Evolutionary conservation across 2,888 invertebrate genomes (phyloP), one percentile per base, ranked within the genome.

Genomic region (Diplazon laetatorius): DNA sequence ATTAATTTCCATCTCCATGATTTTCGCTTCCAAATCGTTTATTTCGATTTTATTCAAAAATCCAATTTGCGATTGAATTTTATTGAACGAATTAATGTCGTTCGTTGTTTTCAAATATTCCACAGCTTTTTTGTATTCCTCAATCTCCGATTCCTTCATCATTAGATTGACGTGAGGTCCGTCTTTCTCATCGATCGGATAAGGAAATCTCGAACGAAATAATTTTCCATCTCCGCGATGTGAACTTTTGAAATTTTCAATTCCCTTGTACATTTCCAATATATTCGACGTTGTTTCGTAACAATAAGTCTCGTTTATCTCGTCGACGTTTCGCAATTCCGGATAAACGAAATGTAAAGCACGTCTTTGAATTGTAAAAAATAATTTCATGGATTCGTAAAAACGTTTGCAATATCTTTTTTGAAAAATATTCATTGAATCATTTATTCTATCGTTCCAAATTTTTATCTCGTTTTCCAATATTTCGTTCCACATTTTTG

Each of bases 291-390:
- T 62, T 22, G 50, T 16, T 57, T 80, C 80, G 73, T 73, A 84
- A n/a, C 72, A 69, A 52, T 89, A 88, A 5, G 86, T 89, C 16
- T 85, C 83, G 9, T 84, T 74, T n/a, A 88, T 78, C 72, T 89
- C 88, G n/a, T 81, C 70, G 0, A 88, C 88, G 63, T 80, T 86
- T 39, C 86, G 84, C 68, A 88, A 72, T 78, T 89, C 87, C 25
- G 89, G 89, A 78, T 87, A 89, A 63, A 88, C 75, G 39, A 83
- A 86, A 16, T 87, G 73, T 0, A 89, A 68, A n/a, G 89, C 88
- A 22, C 83, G 85, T 59, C 85, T 87, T 39, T 90, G 90, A 3
- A 87, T 81, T 14, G 74, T 57, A 12, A 87, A 80, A 22, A 89
- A 89, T 14, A 25, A 79, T 70, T 59, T 78, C 8, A 89, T 59